Conservation (phyloP, 1,140 invertebrate species). For the Eupristina koningsbergeri region DNA sequence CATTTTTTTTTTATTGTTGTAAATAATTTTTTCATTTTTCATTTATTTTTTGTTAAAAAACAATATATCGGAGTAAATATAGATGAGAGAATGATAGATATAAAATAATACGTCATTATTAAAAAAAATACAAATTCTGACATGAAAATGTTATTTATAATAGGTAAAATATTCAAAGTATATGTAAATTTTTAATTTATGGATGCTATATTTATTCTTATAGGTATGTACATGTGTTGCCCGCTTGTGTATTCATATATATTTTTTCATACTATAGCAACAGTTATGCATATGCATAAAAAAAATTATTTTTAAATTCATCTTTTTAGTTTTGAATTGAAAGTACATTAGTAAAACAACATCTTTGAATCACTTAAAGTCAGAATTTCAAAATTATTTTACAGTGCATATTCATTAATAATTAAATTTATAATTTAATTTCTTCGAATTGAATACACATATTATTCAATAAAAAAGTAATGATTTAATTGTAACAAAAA, state of each 20-base stretch:
- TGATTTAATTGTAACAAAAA: no score
- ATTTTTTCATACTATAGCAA: neutral
- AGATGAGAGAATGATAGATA: neutral
- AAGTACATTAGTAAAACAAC: no score
- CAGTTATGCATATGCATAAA: neutral
- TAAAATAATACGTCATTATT: conserved; percentile 36
- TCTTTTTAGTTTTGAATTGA: no score
- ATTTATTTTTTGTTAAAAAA: conserved; percentile 30
- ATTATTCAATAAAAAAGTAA: no score
- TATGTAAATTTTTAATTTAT: conserved; percentile 50
- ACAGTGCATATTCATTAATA: no score
- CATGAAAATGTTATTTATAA: conserved; percentile 48
- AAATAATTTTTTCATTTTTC: conserved; percentile 27
- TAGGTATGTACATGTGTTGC: conserved; percentile 7
- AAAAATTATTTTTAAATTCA: no score
- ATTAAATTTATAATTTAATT: no score
- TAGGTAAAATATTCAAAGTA: conserved; percentile 44
- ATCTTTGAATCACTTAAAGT: no score
- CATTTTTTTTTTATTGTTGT: neutral
- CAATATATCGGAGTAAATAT: conserved; percentile 14
- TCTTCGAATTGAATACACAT: no score
- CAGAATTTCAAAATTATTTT: no score
- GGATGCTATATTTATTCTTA: conserved; percentile 3
- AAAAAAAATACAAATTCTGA: conserved; percentile 45
- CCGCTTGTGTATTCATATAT: no score